Base-by-base conservation (phyloP, 2,797 vertebrate species). In the Catharus ustulatus region DNA sequence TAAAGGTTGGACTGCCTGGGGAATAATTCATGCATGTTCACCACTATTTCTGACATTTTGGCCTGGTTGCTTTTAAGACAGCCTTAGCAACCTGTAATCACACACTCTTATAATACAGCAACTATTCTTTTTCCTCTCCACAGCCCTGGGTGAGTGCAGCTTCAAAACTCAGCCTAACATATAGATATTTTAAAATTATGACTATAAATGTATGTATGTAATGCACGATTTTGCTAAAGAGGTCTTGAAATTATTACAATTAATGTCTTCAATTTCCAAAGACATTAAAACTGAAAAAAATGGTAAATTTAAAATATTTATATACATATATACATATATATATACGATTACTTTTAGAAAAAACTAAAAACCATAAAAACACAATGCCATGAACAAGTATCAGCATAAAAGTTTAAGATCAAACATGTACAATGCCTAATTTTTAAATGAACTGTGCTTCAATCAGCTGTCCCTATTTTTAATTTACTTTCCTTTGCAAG, bases 401-500 rank as follows among this genome's bases (percentile, higher is more conserved):
- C 57, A 42, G 19, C 74, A 66, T 52, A 90, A 72, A 84, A 61
- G 23, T 3, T 73, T 90, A 87, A 77, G 57, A 55, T 55, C 73
- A 64, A 84, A 40, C 10, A 32, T 40, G 11, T 32, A 9, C 19
- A 62, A 68, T 45, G 80, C 4, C 45, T 89, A 20, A 38, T 75
- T 89, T 83, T 85, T 89, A 10, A 82, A n/a, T 4, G 20, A 42
- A 57, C 17, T 52, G 17, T 54, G 14, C 23, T 84, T 95, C 82
- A 84, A 43, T 68, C 18, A 62, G 16, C 55, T 83, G 36, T 82
- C 72, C 54, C 32, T 91, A 30, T 72, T 90, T 68, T 92, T 57
- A 51, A 59, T 96, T 92, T 84, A 82, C 61, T 95, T n/a, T 76
- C 30, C 14, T 86, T 45, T 93, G 58, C n/a, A 89, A 88, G 45